Conservation (phyloP, 2,113 vertebrate genomes). For the Equus przewalskii region DNA sequence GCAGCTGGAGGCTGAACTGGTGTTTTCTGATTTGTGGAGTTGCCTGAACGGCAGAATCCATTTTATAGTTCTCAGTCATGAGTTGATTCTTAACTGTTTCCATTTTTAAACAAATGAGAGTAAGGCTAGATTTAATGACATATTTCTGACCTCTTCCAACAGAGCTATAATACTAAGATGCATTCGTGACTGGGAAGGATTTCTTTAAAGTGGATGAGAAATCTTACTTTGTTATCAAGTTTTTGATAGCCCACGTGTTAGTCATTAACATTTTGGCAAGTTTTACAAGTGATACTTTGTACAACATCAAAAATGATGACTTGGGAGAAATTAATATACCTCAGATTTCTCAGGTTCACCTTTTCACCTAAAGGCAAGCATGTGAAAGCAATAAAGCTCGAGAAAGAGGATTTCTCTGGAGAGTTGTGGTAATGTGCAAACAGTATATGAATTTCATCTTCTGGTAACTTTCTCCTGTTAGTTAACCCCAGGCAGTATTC, state of each 20-base stretch:
- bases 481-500: conserved; percentile 37
- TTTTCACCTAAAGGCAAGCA: conserved; percentile 54
- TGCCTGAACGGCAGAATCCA: neutral
- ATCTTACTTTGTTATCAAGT: neutral
- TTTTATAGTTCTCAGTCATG: neutral
- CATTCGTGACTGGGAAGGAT: neutral
- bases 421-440: conserved; percentile 30
- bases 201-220: neutral
- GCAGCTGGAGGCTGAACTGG: neutral
- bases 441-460: conserved; percentile 61
- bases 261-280: conserved; percentile 46
- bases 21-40: conserved; percentile 4
- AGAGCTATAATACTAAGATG: neutral
- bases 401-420: neutral
- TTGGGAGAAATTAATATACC: conserved; percentile 56
- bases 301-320: conserved; percentile 34
- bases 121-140: neutral
- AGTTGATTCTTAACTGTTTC: neutral
- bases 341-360: conserved; percentile 29
- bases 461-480: conserved; percentile 43
- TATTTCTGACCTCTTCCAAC: neutral
- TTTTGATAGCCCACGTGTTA: conserved; percentile 23
- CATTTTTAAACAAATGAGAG: neutral
- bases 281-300: conserved; percentile 39
- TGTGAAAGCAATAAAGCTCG: conserved; percentile 60